A percentile compares a stretch with the other conserved stretches of the same genome.
These are phyloP conservation scores for Nomada fucata DNA, from an alignment of 2,888 invertebrate genomes.

Conservation along the genomic window DNA sequence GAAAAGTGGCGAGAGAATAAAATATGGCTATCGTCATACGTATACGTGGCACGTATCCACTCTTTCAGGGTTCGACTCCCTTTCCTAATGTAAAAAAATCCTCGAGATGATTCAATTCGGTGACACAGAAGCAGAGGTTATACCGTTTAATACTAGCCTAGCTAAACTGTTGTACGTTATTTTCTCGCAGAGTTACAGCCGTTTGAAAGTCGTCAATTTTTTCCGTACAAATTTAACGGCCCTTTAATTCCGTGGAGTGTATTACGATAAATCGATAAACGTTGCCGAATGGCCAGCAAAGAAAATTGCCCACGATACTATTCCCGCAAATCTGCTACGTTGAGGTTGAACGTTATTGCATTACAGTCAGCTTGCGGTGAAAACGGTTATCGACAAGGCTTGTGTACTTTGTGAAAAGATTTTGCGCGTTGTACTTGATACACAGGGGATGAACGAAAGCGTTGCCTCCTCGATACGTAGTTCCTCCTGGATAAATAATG, in stretches of 20 bases:
- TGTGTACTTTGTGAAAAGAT: background rate
- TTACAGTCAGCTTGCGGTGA: background rate
- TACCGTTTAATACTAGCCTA: no score
- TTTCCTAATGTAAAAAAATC: no score
- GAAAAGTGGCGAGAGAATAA: slow-evolving; percentile 12
- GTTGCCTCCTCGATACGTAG: background rate
- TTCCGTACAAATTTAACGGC: no score
- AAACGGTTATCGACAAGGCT: slow-evolving; percentile 8
- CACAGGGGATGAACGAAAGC: background rate
- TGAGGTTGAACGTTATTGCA: slow-evolving; percentile 26
- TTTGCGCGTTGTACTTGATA: background rate
- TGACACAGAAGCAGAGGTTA: no score
- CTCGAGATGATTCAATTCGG: no score
- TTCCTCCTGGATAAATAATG: background rate
- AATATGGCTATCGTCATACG: background rate
- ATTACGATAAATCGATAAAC: background rate
- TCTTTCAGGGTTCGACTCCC: no score
- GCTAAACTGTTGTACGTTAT: no score
- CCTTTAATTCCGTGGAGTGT: no score
- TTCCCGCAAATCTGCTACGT: slow-evolving; percentile 29
- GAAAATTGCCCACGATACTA: slow-evolving; percentile 34
- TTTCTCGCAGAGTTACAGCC: no score
- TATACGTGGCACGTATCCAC: no score
- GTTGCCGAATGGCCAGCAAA: slow-evolving; percentile 34
- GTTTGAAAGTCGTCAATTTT: no score